phyloP scores from a whole-genome alignment of 1,140 invertebrate species.

The Brachionus angularis region DNA sequence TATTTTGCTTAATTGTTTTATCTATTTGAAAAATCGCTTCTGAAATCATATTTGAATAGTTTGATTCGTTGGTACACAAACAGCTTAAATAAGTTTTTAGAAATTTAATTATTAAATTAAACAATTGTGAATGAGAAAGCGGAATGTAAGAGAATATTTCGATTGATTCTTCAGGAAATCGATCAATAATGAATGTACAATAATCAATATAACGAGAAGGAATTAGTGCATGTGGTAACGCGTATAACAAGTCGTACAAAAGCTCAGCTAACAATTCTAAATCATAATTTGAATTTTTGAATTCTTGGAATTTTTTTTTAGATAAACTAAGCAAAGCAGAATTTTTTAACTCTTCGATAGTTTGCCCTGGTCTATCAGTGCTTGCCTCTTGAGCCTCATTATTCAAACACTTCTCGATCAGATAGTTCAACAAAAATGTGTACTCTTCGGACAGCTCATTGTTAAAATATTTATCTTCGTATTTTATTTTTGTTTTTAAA shows the following conservation, averaged over 20 bases:
- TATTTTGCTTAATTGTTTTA: not conserved
- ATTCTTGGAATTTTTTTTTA: not conserved
- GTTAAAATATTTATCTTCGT: constrained; percentile 31
- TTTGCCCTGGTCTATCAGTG: not conserved
- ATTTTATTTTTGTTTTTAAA: not conserved
- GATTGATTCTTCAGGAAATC: not conserved
- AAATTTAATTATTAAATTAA: constrained; percentile 23
- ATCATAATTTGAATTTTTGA: constrained; percentile 32
- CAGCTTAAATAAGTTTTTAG: constrained; percentile 20
- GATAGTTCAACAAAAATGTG: constrained; percentile 12
- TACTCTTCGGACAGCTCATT: constrained; percentile 22
- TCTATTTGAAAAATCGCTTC: constrained; percentile 31
- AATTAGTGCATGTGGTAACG: constrained; percentile 16
- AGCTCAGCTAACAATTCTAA: constrained; percentile 31
- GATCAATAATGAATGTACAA: constrained; percentile 6
- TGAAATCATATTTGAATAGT: constrained; percentile 24
- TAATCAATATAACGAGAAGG: constrained; percentile 9
- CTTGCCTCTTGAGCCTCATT: not conserved
- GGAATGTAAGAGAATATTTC: constrained; percentile 16
- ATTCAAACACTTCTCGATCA: not conserved
- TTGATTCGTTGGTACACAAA: constrained; percentile 2
- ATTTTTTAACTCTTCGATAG: constrained; percentile 31
- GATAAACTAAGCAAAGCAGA: constrained; percentile 1
- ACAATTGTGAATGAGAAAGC: not conserved
- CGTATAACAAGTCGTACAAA: constrained; percentile 24